Evolutionary conservation across 2,113 vertebrate genomes (phyloP).

Genomic region (Cariama cristata): DNA sequence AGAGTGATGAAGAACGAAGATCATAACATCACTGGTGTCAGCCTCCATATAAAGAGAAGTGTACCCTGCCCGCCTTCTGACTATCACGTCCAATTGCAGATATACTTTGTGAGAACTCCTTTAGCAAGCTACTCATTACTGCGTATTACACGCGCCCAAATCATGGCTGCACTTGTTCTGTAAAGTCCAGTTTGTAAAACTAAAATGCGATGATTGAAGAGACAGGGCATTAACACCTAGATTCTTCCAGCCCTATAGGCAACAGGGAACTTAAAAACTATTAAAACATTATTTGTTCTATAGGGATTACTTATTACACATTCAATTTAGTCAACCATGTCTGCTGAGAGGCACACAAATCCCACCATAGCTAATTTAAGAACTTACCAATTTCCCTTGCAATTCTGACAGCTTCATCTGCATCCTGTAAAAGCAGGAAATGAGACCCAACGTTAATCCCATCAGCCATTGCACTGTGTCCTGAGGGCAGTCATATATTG

Average conservation of each 20-base stretch:
- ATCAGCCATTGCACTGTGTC: slow-evolving; percentile 81
- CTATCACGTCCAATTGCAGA: not conserved
- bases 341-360: slow-evolving; percentile 80
- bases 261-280: slow-evolving; percentile 72
- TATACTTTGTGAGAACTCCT: not conserved
- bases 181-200: slow-evolving; percentile 44
- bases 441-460: slow-evolving; percentile 84
- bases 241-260: slow-evolving; percentile 57
- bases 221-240: slow-evolving; percentile 14
- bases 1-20: not conserved
- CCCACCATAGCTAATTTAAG: slow-evolving; percentile 82
- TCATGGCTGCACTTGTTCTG: slow-evolving; percentile 30
- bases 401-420: slow-evolving; percentile 95
- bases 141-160: not conserved
- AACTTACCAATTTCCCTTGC: slow-evolving; percentile 93
- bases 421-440: slow-evolving; percentile 89
- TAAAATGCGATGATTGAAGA: slow-evolving; percentile 45
- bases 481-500: slow-evolving; percentile 84
- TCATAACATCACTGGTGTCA: not conserved
- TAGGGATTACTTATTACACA: slow-evolving; percentile 76
- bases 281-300: slow-evolving; percentile 77
- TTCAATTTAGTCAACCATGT: slow-evolving; percentile 79
- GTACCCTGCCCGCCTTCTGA: not conserved
- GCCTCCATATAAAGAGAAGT: not conserved
- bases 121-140: slow-evolving; percentile 9